A percentile compares a stretch with the other conserved stretches of the same genome.
Conservation (phyloP, 92 coral and sea anemone species). For the Paragorgia papillata region DNA sequence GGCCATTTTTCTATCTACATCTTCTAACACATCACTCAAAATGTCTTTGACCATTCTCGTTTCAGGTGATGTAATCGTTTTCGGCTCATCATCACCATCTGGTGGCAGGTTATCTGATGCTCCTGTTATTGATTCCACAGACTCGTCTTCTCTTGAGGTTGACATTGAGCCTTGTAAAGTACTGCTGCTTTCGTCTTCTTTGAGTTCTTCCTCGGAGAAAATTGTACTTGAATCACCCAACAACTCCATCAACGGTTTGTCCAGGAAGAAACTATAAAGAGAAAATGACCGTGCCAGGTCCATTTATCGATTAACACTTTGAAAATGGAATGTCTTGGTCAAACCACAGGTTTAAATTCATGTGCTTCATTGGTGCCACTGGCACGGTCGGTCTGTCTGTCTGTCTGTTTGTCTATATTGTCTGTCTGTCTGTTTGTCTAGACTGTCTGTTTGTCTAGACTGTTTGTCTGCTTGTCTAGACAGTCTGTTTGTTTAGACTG, state of each 20-base stretch:
- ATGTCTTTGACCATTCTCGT: not conserved
- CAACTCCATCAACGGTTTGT: constrained; percentile 39
- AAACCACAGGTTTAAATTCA: too few relatives aligned
- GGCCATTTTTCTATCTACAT: not conserved
- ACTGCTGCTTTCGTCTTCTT: not conserved
- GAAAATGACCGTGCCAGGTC: too few relatives aligned
- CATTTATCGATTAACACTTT: too few relatives aligned
- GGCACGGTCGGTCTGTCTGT: too few relatives aligned
- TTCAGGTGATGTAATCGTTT: not conserved
- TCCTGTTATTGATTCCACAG: not conserved
- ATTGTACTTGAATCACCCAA: constrained; percentile 11
- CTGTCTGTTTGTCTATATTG: too few relatives aligned
- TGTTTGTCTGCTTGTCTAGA: not conserved
- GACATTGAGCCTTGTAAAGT: constrained; percentile 18
- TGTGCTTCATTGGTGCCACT: too few relatives aligned
- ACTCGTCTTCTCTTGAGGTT: not conserved
- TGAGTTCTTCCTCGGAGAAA: not conserved
- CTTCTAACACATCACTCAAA: constrained; percentile 8
- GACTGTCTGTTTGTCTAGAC: too few relatives aligned
- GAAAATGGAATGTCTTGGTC: too few relatives aligned
- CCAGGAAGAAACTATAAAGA: constrained; percentile 19
- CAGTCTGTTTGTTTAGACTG: not conserved
- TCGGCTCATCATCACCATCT: not conserved
- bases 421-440: too few relatives aligned
- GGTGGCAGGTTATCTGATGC: too few relatives aligned